Conservation (phyloP, 2,797 vertebrate genomes). For the Pseudochromis fuscus region DNA sequence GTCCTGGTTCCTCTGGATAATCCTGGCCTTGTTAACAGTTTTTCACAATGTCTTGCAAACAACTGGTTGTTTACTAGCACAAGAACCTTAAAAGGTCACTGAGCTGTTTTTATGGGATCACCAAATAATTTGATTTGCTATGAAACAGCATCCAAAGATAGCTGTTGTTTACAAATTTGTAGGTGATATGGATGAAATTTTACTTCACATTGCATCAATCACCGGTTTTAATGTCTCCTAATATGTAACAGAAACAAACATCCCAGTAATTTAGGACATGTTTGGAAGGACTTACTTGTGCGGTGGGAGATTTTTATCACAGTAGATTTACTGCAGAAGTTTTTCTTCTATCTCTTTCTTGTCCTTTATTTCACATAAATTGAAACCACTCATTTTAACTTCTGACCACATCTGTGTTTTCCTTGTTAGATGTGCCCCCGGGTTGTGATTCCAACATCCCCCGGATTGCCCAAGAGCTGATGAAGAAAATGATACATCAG, state of each 20-base stretch:
- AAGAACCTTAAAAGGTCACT: background rate
- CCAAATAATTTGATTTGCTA: background rate
- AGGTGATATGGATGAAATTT: background rate
- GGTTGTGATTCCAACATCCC: slow-evolving; percentile 97
- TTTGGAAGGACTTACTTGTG: background rate
- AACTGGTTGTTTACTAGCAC: background rate
- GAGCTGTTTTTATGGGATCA: background rate
- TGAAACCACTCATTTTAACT: background rate
- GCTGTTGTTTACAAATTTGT: no score
- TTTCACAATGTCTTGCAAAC: background rate
- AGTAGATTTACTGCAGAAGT: background rate
- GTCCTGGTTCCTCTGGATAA: slow-evolving; percentile 5
- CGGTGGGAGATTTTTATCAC: background rate
- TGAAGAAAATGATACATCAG: slow-evolving; percentile 99
- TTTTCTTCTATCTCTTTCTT: background rate
- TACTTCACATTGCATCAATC: no score
- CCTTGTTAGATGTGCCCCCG: slow-evolving; percentile 90
- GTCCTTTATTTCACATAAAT: background rate
- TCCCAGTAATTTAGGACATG: background rate
- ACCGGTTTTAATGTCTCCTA: no score
- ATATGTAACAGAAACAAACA: no score
- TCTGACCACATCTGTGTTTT: slow-evolving; percentile 1
- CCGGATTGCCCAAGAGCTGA: slow-evolving; percentile 97
- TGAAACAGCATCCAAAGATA: background rate
- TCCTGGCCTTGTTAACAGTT: background rate